Evolutionary conservation across 2,113 vertebrate species (phyloP), one percentile per base, ranked within the genome.

Genomic region (Marmota flaviventris): DNA sequence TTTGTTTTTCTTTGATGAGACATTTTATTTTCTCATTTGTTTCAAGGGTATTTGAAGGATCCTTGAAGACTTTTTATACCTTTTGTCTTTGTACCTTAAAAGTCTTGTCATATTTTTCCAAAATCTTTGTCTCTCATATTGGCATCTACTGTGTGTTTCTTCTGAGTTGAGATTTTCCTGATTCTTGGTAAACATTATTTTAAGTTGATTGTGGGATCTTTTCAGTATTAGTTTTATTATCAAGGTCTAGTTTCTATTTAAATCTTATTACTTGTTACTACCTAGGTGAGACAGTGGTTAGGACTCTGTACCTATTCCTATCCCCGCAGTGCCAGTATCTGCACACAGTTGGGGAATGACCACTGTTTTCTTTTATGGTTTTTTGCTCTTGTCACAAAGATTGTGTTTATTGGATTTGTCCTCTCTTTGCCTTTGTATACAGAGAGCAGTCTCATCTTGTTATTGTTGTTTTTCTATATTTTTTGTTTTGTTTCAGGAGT

Each of bases 51-150:
- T 56, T 85, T 67, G 13, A 67, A 81, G 73, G 22, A 16, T 56
- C 18, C 29, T 56, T 45, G 22, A 72, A 34, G 17, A 81, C 51
- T 85, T 90, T 96, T 96, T 45, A 18, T 72, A 96, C 34, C 78
- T 88, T 7, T 53, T 16, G 51, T 53, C 48, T 53, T 53, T 53
- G 14, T 53, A 53, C 37, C 72, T 84, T 53, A 61, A 82, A 82
- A 48, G 12, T 87, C 42, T 91, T 92, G 1, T 77, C 61, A 89
- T 7, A 32, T 84, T 70, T 51, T 79, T 85, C 24, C 25, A 73
- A 18, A 34, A 34, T 51, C 48, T 51, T 51, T 48, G 4, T 56
- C 78, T 56, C 6, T 42, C 10, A 79, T 63, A 2, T 83, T 75
- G 58, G 27, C 45, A 53, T 42, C 27, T 89, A 20, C 45, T 83